These are phyloP conservation scores for Dolichopus griseipennis DNA, from an alignment of 2,888 invertebrate genomes.

Conservation along the genomic window DNA sequence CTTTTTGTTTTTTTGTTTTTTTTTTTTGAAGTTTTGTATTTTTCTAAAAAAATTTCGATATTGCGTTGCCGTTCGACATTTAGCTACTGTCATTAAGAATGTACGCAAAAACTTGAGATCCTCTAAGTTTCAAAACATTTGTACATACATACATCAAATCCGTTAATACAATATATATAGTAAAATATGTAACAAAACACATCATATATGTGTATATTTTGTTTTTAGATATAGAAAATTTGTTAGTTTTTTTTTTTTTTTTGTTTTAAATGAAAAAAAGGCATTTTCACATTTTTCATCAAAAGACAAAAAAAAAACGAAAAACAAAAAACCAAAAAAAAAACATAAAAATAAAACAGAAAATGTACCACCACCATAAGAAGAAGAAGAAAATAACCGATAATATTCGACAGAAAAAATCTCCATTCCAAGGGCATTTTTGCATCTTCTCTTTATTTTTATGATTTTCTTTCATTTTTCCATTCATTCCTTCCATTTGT, in stretches of 20 bases:
- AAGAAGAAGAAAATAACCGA: background rate
- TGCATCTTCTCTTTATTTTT: background rate
- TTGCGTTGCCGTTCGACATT: slow-evolving; percentile 10
- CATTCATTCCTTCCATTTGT: background rate
- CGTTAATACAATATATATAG: too few relatives aligned
- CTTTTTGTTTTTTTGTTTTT: background rate
- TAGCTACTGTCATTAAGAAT: slow-evolving; percentile 9
- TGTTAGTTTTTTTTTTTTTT: too few relatives aligned
- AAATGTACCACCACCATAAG: too few relatives aligned
- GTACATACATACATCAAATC: slow-evolving; percentile 1
- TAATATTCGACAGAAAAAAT: background rate
- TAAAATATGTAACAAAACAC: background rate
- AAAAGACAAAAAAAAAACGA: too few relatives aligned
- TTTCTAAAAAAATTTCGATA: background rate
- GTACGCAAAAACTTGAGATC: slow-evolving; percentile 10
- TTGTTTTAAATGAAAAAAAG: too few relatives aligned
- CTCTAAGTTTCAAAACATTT: background rate
- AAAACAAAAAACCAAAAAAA: too few relatives aligned
- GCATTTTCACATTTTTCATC: too few relatives aligned
- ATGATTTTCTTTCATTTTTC: background rate
- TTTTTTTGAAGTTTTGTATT: background rate
- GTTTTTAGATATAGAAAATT: background rate
- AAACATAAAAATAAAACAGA: too few relatives aligned
- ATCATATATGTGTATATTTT: background rate
- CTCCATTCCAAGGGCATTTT: slow-evolving; percentile 2